A percentile compares a stretch with the other conserved stretches of the same genome.
Evolutionary conservation across 2,888 invertebrate genomes (phyloP).

Genomic region (Acanthosepion esculentum): DNA sequence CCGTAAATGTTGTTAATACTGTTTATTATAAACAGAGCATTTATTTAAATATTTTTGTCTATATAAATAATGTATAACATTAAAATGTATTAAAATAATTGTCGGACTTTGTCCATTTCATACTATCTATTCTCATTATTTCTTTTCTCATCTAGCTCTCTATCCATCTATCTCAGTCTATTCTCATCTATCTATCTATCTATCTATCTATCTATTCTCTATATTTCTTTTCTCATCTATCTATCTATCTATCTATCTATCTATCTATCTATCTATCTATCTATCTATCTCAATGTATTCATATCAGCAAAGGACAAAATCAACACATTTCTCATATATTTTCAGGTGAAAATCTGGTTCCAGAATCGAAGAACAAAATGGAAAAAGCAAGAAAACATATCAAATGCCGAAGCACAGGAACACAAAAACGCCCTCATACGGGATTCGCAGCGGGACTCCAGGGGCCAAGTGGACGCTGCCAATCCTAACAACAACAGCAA

Average conservation of each 20-base stretch:
- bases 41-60: no score
- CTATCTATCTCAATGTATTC: background rate
- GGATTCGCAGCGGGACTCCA: background rate
- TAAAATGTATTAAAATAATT: no score
- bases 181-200: background rate
- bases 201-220: background rate
- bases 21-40: no score
- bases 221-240: no score
- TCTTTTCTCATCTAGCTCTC: no score
- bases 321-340: conserved; percentile 64
- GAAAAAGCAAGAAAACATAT: conserved; percentile 95
- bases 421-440: conserved; percentile 77
- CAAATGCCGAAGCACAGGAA: conserved; percentile 90
- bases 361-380: conserved; percentile 88
- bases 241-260: conserved; percentile 35
- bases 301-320: no score
- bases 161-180: no score
- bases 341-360: conserved; percentile 93
- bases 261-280: background rate
- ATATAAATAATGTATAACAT: no score
- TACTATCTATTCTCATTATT: no score
- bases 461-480: background rate
- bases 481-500: background rate
- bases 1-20: no score
- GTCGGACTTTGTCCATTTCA: no score